Base-by-base conservation (phyloP, 2,888 invertebrate species). In the Oxycera nigricornis region DNA sequence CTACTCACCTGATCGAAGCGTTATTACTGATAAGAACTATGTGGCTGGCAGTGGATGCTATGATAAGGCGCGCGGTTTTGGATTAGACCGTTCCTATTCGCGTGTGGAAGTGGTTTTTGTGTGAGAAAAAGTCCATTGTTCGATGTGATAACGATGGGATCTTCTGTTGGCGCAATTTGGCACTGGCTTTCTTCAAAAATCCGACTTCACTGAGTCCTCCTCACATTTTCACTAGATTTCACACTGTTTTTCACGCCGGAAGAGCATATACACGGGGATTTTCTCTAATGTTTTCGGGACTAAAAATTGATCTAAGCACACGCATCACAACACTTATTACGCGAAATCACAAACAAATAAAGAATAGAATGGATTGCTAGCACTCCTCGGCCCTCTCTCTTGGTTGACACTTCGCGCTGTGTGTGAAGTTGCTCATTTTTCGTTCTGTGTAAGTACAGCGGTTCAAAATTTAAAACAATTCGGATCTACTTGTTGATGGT, bases 11-110 rank as follows among this genome's bases (percentile, higher is more conserved):
- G 59, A 55, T 55, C n/a, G 9, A 22, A 6, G 4, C 24, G 22
- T 4, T 46, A 17, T 17, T 7, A 46, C 17, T 46, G 46, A 46
- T 46, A 46, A 55, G 22, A 55, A 55, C 7, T 17, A 22, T 20
- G 9, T 17, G 22, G 22, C 2, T 20, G n/a, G 17, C 22, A 28
- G 30, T 59, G 30, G 6, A 59, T 59, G 20, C 30, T 30, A 59
- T 59, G 59, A 59, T 59, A 59, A 59, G 59, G 59, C 59, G 59
- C 59, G 59, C 59, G 59, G 59, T 59, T 59, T 59, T 59, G 24
- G 9, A 26, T 26, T 30, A 9, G 22, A 59, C 59, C 14, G 6
- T 22, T 59, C 4, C n/a, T 30, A 14, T 59, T 59, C 17, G 4
- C 28, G 30, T 17, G 7, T 24, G 11, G n/a, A 28, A n/a, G 30